Evolutionary conservation across 2,888 invertebrate species (phyloP), one percentile per base, ranked within the genome.

Genomic region (Nomada hirtipes): DNA sequence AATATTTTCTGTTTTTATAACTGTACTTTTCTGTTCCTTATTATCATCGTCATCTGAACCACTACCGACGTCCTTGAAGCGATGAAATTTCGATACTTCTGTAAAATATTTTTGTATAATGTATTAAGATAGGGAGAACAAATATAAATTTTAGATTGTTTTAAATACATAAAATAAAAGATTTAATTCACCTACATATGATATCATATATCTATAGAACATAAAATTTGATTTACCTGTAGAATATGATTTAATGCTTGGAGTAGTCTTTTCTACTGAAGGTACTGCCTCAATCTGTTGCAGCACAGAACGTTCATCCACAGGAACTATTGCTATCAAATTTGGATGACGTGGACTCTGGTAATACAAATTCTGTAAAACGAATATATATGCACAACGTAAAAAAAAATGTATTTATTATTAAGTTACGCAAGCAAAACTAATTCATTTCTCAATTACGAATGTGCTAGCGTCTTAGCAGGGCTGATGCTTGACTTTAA

Each of bases 321-420:
- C 91, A 57, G 94, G 94, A 65, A 94, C 94, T 60, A 95, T 94
- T 50, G 95, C 93, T 82, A 95, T 95, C 42, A 95, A 89, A 89
- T 95, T 95, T 42, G 94, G 93, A 86, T 94, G 95, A 64, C 90
- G 87, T 72, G 88, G 90, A 64, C 90, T 91, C 47, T 91, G 91
- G 81, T 91, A 89, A 87, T 90, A 91, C 36, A 91, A 72, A 81
- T 91, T 91, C 91, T 91, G 87, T 26, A 89, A 89, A 0, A 52
- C 15, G 61, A 44, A 69, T 4, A 29, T 42, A 42, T 15, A 23
- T 20, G 59, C 13, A 59, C 15, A 2, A 50, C 10, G 13, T 60
- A 50, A 47, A n/a, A 1, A n/a, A 50, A 59, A 2, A 29, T 26
- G 26, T 50, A 50, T 15, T n/a, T n/a, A 60, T n/a, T 60, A 60